These are phyloP conservation scores for Allolobophora icterica DNA, from an alignment of 2,888 invertebrate genomes.

Conservation along the genomic window DNA sequence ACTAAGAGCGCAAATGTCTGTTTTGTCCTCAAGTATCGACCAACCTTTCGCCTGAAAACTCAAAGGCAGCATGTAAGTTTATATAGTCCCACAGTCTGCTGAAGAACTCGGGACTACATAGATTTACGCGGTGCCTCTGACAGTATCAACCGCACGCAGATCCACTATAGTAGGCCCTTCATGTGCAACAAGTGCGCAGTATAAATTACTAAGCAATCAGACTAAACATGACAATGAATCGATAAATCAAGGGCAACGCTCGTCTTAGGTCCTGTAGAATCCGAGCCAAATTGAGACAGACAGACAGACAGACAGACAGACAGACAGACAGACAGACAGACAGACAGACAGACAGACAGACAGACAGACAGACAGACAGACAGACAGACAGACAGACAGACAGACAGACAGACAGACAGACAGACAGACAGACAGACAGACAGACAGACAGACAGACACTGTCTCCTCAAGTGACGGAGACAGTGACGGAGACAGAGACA, in stretches of 20 bases:
- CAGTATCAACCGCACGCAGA: not conserved
- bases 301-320: too few relatives aligned
- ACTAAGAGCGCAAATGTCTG: not conserved
- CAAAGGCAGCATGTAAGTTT: slow-evolving; percentile 26
- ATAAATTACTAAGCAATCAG: not conserved
- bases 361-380: not conserved
- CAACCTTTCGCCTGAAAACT: not conserved
- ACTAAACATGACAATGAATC: not conserved
- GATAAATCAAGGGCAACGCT: too few relatives aligned
- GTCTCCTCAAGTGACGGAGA: too few relatives aligned
- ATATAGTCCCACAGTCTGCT: slow-evolving; percentile 28
- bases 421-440: not conserved
- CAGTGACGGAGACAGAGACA: not conserved
- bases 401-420: not conserved
- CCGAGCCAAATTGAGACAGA: too few relatives aligned
- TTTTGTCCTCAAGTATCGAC: not conserved
- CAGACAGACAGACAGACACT: not conserved
- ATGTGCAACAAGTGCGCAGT: not conserved
- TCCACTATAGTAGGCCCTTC: not conserved
- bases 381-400: too few relatives aligned
- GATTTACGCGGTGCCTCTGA: slow-evolving; percentile 22
- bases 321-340: too few relatives aligned
- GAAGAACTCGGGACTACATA: slow-evolving; percentile 28
- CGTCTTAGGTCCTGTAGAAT: too few relatives aligned
- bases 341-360: not conserved